Conservation (phyloP, 1,140 invertebrate species). For the Sarcophaga peregrina region DNA sequence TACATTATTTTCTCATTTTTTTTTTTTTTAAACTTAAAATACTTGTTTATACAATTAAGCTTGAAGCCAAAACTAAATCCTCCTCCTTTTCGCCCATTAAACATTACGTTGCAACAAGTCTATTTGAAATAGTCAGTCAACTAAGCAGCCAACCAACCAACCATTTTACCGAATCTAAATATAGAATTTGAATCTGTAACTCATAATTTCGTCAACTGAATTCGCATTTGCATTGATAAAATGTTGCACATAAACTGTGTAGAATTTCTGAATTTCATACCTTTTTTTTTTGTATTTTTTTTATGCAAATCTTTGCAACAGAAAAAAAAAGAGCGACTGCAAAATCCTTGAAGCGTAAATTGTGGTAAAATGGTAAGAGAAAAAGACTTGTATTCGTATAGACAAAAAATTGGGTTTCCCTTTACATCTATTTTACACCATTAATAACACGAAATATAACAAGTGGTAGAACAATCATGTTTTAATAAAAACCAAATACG, state of each 20-base stretch:
- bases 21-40: no score
- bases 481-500: conserved; percentile 6
- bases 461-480: conserved; percentile 18
- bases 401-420: not conserved
- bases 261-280: no score
- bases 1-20: no score
- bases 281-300: not conserved
- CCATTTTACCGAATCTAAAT: no score
- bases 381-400: not conserved
- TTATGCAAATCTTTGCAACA: not conserved
- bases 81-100: no score
- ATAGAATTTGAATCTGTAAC: not conserved
- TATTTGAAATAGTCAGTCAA: no score
- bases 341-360: not conserved
- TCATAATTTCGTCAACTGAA: conserved; percentile 1
- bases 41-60: no score
- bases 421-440: conserved; percentile 13
- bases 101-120: no score
- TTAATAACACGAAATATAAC: conserved; percentile 2
- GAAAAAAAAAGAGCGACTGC: not conserved
- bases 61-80: no score
- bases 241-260: no score
- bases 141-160: no score
- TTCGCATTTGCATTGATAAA: not conserved
- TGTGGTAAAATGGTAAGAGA: not conserved